phyloP scores from a whole-genome alignment of 2,113 vertebrate genomes.

The Serranochromis macrocephalus region DNA sequence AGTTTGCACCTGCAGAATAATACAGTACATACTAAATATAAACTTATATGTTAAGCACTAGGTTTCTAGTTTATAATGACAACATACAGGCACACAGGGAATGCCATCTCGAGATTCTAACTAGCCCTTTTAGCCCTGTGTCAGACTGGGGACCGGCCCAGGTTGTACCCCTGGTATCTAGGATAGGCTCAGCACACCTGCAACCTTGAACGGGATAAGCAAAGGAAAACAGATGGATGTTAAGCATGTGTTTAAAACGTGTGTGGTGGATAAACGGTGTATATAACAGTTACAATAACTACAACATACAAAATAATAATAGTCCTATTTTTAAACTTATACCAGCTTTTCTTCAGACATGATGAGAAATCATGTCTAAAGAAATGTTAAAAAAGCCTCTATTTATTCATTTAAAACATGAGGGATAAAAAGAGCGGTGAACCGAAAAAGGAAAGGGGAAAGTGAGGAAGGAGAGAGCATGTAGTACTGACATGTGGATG shows the following conservation, averaged over 20 bases:
- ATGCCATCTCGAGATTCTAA: background rate
- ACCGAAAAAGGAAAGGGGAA: background rate
- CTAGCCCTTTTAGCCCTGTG: background rate
- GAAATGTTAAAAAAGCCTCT: background rate
- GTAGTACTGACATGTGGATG: background rate
- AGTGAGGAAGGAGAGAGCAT: background rate
- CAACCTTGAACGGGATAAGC: background rate
- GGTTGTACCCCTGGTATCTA: background rate
- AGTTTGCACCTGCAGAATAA: background rate
- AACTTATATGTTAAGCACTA: background rate
- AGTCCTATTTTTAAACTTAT: background rate
- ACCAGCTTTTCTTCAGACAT: background rate
- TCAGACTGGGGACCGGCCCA: background rate
- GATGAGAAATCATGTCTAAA: background rate
- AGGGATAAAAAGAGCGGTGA: background rate
- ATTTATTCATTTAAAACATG: background rate
- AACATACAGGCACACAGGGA: background rate
- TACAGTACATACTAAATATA: background rate
- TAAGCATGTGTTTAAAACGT: background rate
- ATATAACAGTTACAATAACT: background rate
- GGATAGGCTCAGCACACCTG: background rate
- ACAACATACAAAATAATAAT: background rate
- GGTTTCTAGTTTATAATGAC: background rate
- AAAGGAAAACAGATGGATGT: accelerated
- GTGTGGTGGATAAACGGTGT: background rate